These are phyloP conservation scores for Whitmania pigra DNA, from an alignment of 1,140 invertebrate genomes.

Conservation along the genomic window DNA sequence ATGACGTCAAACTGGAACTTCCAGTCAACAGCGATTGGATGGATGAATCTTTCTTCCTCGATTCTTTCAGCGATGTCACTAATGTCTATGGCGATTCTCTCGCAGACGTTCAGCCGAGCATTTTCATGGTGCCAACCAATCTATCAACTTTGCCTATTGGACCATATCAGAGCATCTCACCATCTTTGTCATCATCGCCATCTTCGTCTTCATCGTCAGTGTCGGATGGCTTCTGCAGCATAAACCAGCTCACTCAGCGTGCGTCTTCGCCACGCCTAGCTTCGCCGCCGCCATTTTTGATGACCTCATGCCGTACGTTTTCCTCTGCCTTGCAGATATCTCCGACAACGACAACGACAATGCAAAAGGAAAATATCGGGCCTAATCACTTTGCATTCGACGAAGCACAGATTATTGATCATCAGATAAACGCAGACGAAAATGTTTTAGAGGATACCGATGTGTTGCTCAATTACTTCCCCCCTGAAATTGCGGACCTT, in stretches of 20 bases:
- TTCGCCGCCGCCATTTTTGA: no score
- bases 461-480: slow-evolving; percentile 16
- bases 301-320: background rate
- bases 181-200: background rate
- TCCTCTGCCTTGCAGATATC: background rate
- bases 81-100: background rate
- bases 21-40: background rate
- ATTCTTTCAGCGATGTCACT: background rate
- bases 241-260: no score
- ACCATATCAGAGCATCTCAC: background rate
- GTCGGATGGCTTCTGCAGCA: background rate
- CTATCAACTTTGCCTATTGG: no score
- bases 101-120: background rate
- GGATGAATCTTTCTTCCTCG: slow-evolving; percentile 5
- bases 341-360: background rate
- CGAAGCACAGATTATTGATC: background rate
- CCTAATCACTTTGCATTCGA: background rate
- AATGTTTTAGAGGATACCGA: background rate
- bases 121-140: no score
- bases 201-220: background rate
- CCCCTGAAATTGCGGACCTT: slow-evolving; percentile 3
- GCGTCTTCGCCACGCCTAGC: no score
- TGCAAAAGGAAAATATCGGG: background rate
- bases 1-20: slow-evolving; percentile 3
- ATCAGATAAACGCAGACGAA: background rate